A percentile compares a stretch with the other conserved stretches of the same genome.
These are phyloP conservation scores for Halictus ligatus DNA, from an alignment of 2,888 invertebrate genomes.

Conservation along the genomic window DNA sequence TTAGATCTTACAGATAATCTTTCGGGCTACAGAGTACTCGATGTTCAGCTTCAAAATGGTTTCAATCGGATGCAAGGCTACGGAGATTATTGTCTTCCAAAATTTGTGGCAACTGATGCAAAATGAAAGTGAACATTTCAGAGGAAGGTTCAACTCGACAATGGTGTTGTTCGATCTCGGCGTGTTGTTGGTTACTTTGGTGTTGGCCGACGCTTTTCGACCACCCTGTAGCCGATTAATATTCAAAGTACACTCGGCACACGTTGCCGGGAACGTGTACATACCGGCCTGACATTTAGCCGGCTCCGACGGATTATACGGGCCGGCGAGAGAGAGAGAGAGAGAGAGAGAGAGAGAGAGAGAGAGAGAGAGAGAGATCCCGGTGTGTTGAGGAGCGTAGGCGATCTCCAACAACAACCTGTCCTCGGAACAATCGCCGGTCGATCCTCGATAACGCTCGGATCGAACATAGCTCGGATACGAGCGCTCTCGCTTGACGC, in stretches of 20 bases:
- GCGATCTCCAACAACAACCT: constrained; percentile 73
- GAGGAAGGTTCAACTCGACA: not conserved
- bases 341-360: constrained; percentile 57
- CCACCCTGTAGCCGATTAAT: constrained; percentile 79
- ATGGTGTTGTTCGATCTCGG: not conserved
- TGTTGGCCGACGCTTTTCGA: constrained; percentile 63
- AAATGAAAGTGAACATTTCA: not conserved
- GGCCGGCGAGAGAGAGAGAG: constrained; percentile 62
- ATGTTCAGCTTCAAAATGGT: too few relatives aligned
- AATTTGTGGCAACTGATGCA: not conserved
- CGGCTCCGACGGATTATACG: constrained; percentile 64
- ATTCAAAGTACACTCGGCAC: constrained; percentile 70
- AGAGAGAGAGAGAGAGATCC: constrained; percentile 56
- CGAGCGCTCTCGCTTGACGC: constrained; percentile 17
- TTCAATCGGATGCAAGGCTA: too few relatives aligned
- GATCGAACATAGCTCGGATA: constrained; percentile 51
- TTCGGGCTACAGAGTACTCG: too few relatives aligned
- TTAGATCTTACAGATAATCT: too few relatives aligned
- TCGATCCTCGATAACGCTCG: constrained; percentile 66
- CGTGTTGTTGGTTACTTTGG: not conserved
- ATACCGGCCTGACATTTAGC: constrained; percentile 71
- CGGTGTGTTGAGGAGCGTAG: constrained; percentile 62
- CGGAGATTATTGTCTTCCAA: too few relatives aligned
- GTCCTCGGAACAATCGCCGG: constrained; percentile 76
- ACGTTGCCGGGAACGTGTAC: constrained; percentile 46